A percentile compares a stretch with the other conserved stretches of the same genome.
These are phyloP conservation scores for Psylliodes chrysocephalus DNA, from an alignment of 2,888 invertebrate species.

Conservation along the genomic window DNA sequence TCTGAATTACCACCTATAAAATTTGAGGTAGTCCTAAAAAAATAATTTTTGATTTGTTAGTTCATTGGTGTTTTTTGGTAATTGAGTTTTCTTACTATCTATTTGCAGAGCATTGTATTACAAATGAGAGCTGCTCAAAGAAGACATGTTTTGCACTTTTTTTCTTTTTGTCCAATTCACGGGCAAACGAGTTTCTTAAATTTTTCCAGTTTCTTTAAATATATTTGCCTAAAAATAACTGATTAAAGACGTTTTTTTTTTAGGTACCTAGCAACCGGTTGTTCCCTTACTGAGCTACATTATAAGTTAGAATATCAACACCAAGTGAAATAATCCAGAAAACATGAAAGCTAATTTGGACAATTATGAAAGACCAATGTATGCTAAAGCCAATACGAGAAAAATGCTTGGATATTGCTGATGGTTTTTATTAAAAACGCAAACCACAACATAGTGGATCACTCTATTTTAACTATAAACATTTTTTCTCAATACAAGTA, in stretches of 20 bases:
- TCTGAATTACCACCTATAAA: too few relatives aligned
- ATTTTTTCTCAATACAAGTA: constrained; percentile 35
- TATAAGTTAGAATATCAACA: constrained; percentile 20
- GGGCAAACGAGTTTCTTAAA: not conserved
- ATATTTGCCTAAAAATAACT: not conserved
- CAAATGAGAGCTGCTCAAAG: not conserved
- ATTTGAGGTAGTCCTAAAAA: too few relatives aligned
- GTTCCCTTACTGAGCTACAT: constrained; percentile 1
- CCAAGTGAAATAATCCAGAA: constrained; percentile 12
- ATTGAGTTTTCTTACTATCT: not conserved
- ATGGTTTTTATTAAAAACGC: constrained; percentile 8
- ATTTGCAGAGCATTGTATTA: not conserved
- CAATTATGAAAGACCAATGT: constrained; percentile 4
- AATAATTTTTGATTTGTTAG: too few relatives aligned
- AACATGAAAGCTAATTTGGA: constrained; percentile 22
- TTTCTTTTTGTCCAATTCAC: not conserved
- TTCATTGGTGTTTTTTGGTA: too few relatives aligned
- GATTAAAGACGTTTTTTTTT: constrained; percentile 1
- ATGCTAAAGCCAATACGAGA: constrained; percentile 15
- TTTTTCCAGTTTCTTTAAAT: not conserved
- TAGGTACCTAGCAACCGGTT: constrained; percentile 3
- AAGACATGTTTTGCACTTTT: constrained; percentile 35
- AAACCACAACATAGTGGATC: constrained; percentile 10
- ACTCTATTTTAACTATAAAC: constrained; percentile 9
- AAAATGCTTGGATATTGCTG: constrained; percentile 12